These are phyloP conservation scores for Ips nitidus DNA, from an alignment of 1,140 invertebrate genomes.

Conservation along the genomic window DNA sequence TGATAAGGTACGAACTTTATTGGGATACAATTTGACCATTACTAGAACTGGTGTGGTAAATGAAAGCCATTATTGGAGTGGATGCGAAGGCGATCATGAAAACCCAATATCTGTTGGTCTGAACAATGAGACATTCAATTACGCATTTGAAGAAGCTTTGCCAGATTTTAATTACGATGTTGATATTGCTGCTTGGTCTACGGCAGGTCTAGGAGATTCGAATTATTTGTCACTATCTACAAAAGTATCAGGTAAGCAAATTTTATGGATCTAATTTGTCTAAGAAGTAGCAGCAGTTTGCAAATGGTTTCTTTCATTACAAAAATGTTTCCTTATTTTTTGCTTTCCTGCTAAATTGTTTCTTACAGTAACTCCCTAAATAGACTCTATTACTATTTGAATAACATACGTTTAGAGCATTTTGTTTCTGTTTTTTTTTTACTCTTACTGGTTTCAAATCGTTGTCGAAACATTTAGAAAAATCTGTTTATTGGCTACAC, in stretches of 20 bases:
- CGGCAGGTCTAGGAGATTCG: slow-evolving; percentile 4
- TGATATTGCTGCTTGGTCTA: slow-evolving; percentile 4
- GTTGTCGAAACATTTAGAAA: no score
- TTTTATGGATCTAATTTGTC: background rate
- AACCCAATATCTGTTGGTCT: background rate
- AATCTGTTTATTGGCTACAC: no score
- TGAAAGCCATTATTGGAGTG: slow-evolving; percentile 7
- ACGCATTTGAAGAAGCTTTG: background rate
- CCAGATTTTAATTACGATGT: slow-evolving; percentile 19
- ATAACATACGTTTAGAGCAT: no score
- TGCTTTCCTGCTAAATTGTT: background rate
- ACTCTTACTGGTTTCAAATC: no score
- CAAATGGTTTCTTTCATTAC: background rate
- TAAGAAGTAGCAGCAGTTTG: background rate
- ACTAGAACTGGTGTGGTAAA: background rate
- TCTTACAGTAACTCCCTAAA: no score
- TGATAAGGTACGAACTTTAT: background rate
- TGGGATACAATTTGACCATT: slow-evolving; percentile 11
- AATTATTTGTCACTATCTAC: no score
- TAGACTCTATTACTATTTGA: no score
- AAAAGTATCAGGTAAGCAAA: background rate
- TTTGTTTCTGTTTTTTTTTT: no score
- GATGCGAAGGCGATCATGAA: background rate
- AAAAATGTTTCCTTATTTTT: background rate
- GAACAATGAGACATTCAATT: background rate